Base-by-base conservation (phyloP, 2,888 invertebrate species). In the Sesia bembeciformis region DNA sequence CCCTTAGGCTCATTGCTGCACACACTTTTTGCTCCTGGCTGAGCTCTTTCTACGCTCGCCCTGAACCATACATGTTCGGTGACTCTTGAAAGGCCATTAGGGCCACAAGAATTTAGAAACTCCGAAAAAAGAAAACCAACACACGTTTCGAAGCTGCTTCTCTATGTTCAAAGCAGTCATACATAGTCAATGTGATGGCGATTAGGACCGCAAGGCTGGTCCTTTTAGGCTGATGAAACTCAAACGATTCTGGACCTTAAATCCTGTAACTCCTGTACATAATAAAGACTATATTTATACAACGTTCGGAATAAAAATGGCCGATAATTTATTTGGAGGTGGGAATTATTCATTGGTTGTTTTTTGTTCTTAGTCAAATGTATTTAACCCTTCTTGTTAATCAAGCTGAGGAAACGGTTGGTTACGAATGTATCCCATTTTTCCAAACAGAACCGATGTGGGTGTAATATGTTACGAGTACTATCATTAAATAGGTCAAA, bases 161-260 rank as follows among this genome's bases (percentile, higher is more conserved):
- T 50, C 38, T 50, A 38, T 50, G 8, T 7, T 50, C 38, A 7
- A 39, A 50, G 50, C 7, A 38, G 39, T 50, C 50, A 50, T 50
- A 50, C 50, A 50, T 50, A 50, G 50, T 50, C 50, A 50, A 50
- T 50, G 50, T 39, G 50, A 50, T 50, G 39, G 50, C 50, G 50
- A 23, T 50, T 39, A 39, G 50, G 39, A 38, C 7, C 39, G 38
- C 50, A 50, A 38, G 50, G 50, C 7, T 50, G 38, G 38, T 38
- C 23, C 50, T 39, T 50, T 50, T 50, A 39, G 23, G 50, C 50
- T 50, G 50, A 50, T 50, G 50, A 50, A 50, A 50, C 23, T 50
- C 50, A 50, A 50, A 39, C 39, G 50, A 50, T 50, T 50, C 7
- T 50, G 7, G 39, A 38, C 50, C 50, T 50, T 50, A 50, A 5